phyloP scores from a whole-genome alignment of 2,888 invertebrate genomes.

The Orthosia gracilis region DNA sequence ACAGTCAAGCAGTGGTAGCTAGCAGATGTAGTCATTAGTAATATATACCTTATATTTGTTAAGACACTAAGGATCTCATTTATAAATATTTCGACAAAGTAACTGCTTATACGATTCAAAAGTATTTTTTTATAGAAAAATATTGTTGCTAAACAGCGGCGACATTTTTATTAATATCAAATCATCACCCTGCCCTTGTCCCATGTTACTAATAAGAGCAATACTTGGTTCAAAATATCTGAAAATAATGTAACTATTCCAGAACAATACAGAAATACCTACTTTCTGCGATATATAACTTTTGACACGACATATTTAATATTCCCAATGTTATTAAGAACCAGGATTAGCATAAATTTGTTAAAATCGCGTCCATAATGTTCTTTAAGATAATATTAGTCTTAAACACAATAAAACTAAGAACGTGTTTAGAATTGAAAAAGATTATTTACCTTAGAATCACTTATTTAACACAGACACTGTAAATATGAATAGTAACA shows the following conservation, averaged over 20 bases:
- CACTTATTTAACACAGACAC: slow-evolving; percentile 14
- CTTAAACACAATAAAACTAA: slow-evolving; percentile 12
- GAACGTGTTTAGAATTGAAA: slow-evolving; percentile 23
- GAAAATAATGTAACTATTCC: not conserved
- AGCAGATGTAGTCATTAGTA: not conserved
- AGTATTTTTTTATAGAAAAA: too few species aligned
- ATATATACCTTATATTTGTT: not conserved
- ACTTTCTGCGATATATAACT: not conserved
- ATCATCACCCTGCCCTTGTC: too few species aligned
- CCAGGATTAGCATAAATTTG: not conserved
- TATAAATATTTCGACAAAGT: too few species aligned
- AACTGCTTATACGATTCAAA: too few species aligned
- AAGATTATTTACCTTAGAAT: slow-evolving; percentile 20
- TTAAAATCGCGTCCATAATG: not conserved
- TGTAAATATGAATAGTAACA: slow-evolving; percentile 2
- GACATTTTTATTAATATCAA: too few species aligned
- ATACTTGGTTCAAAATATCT: not conserved
- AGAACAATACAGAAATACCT: not conserved
- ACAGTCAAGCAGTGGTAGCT: not conserved
- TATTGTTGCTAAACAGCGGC: too few species aligned
- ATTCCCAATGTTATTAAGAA: not conserved
- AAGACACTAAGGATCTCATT: too few species aligned
- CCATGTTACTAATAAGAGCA: not conserved
- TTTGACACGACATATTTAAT: not conserved
- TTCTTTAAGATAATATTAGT: slow-evolving; percentile 21